Conservation (phyloP, 2,797 vertebrate species). For the Petrocephalus sullivani region DNA sequence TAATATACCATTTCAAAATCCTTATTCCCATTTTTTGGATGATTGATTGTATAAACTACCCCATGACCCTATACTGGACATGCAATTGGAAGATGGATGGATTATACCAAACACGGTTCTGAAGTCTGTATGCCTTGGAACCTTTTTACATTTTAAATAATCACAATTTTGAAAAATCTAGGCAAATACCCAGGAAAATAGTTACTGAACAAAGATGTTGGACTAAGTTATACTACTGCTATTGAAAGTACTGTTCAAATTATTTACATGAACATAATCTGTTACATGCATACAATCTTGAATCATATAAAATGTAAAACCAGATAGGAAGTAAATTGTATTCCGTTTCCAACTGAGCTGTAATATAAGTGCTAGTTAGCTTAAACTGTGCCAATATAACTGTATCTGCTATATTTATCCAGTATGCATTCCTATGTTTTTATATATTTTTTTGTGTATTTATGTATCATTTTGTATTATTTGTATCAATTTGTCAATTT, state of each 20-base stretch:
- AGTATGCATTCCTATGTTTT: background rate
- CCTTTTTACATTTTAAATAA: background rate
- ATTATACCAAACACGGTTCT: background rate
- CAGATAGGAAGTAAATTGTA: background rate
- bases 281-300: background rate
- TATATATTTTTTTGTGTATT: no score
- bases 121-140: background rate
- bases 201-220: background rate
- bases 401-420: background rate
- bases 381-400: background rate
- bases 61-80: background rate
- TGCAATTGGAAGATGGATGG: background rate
- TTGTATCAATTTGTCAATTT: background rate
- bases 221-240: background rate
- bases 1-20: background rate
- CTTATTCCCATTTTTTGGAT: background rate
- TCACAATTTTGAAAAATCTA: background rate
- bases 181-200: background rate
- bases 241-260: background rate
- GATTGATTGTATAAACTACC: slow-evolving; percentile 1
- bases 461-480: no score
- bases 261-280: background rate
- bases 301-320: background rate
- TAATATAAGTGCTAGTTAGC: background rate
- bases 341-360: background rate